These are phyloP conservation scores for Mechanitis mazaeus DNA, from an alignment of 2,888 invertebrate species.

Conservation along the genomic window DNA sequence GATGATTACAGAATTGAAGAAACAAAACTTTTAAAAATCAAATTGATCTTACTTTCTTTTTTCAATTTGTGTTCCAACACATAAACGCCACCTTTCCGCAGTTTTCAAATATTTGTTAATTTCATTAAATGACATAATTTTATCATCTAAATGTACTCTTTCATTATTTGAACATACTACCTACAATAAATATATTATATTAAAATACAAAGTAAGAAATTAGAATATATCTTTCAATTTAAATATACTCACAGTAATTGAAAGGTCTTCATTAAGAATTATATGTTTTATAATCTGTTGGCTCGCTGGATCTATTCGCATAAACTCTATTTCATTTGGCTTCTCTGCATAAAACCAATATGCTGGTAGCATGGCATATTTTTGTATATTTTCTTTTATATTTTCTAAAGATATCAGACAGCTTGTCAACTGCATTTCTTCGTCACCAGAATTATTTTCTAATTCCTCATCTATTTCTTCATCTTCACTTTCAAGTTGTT, in stretches of 20 bases:
- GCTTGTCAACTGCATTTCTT: constrained; percentile 1
- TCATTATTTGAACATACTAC: constrained; percentile 17
- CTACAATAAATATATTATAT: constrained; percentile 9
- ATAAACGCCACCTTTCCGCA: constrained; percentile 21
- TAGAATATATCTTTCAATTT: background rate
- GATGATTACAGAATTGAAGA: too few species aligned
- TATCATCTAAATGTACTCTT: constrained; percentile 7
- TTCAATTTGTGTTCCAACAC: constrained; percentile 21
- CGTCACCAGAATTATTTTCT: background rate
- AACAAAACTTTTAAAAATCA: background rate
- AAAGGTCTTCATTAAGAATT: constrained; percentile 18
- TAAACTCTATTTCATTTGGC: constrained; percentile 14
- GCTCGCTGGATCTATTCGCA: constrained; percentile 13
- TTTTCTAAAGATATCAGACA: background rate
- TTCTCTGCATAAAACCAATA: constrained; percentile 18
- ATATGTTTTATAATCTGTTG: constrained; percentile 14
- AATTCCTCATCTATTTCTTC: background rate
- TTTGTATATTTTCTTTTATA: too few species aligned
- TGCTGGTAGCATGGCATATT: constrained; percentile 8
- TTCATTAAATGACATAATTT: constrained; percentile 9
- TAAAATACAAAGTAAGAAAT: background rate
- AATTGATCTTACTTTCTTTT: constrained; percentile 10
- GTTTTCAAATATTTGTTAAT: constrained; percentile 15
- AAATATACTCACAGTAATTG: constrained; percentile 20
- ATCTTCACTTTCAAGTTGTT: background rate